Evolutionary conservation across 2,888 invertebrate genomes (phyloP), one percentile per base, ranked within the genome.

Genomic region (Ochlodes sylvanus): DNA sequence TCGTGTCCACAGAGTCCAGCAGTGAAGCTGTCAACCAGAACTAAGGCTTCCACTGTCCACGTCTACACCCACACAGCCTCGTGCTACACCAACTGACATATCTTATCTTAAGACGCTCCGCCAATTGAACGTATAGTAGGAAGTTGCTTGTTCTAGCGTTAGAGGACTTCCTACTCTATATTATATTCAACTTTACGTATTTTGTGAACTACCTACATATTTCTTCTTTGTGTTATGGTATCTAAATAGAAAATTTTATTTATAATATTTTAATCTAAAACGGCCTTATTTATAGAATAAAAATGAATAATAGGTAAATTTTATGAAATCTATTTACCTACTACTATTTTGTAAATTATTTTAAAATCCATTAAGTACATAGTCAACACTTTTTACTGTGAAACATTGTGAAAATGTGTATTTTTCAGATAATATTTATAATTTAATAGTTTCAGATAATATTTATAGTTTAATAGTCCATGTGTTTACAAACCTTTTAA

Each of bases 1-100:
- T 73, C 74, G 76, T 74, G 72, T 73, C 89, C 86, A 47, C 90
- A 88, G 90, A 87, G 69, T 76, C 86, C 63, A 88, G 80, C 80
- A 74, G 79, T 44, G 90, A 89, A 68, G 75, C 76, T 71, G 86
- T 84, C 62, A 73, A 78, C 42, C 75, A 79, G 44, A 86, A 88
- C 73, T 87, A 84, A 84, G 74, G 75, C 44, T 15, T 68, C 65
- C 38, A 34, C 47, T 38, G 38, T 12, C 10, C 32, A 57, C 52
- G 27, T 47, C 19, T 68, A 68, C 73, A 71, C 0, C 21, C 17
- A 0, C n/a, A 12, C 21, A 12, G 42, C 19, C 32, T 55, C 42
- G 55, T 47, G 47, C 50, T 57, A 62, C 56, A 58, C 21, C 14
- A 44, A 52, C 34, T 76, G 75, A 88, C 88, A 87, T 89, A 89